Evolutionary conservation across 2,888 invertebrate genomes (phyloP).

Genomic region (Anticlea derivata): DNA sequence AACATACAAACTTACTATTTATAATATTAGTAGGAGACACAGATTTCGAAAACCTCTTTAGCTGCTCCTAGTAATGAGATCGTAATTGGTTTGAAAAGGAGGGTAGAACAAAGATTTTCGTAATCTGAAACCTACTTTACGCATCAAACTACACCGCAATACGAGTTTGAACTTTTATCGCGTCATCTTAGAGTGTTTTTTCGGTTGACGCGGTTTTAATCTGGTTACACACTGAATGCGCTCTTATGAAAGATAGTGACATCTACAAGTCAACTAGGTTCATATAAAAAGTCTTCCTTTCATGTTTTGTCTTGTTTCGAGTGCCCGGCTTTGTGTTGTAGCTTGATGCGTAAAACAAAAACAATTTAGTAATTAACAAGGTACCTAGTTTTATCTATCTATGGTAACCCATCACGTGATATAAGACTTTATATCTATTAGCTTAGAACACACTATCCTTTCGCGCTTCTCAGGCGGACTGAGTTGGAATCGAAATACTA

Average conservation of each 20-base stretch:
- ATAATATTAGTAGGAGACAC: constrained; percentile 28
- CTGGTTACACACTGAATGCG: no score
- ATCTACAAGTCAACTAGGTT: no score
- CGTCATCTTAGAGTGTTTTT: neutral
- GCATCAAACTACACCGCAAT: constrained; percentile 17
- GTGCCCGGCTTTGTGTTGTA: neutral
- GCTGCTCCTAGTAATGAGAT: constrained; percentile 55
- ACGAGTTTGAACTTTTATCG: constrained; percentile 1
- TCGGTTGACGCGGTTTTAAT: no score
- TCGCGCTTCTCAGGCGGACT: neutral
- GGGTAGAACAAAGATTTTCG: constrained; percentile 19
- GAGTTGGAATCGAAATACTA: neutral
- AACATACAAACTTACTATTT: no score
- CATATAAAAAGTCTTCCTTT: neutral
- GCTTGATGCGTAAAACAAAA: constrained; percentile 5
- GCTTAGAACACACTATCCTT: constrained; percentile 1
- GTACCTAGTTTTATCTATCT: neutral
- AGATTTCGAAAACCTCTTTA: constrained; percentile 43
- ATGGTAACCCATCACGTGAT: neutral
- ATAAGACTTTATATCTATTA: neutral
- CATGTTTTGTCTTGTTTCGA: neutral
- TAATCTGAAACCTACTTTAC: constrained; percentile 12
- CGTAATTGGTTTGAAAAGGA: constrained; percentile 46
- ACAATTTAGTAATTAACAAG: constrained; percentile 2
- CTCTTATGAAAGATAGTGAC: no score